A percentile compares a stretch with the other conserved stretches of the same genome.
These are phyloP conservation scores for Pteruthius melanotis DNA, from an alignment of 2,113 vertebrate species.

Conservation along the genomic window DNA sequence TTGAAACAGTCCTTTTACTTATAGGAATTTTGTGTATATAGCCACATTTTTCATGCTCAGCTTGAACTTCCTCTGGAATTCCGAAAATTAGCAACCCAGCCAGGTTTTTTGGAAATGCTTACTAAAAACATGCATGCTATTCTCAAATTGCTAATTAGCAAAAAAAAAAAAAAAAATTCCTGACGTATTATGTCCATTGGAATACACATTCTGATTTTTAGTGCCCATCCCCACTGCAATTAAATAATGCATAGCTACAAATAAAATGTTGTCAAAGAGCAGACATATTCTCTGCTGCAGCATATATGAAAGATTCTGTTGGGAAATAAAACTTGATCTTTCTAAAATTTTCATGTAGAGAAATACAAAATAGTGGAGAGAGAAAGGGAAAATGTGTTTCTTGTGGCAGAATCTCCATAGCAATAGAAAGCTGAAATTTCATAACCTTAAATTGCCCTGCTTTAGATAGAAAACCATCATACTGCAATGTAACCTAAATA, in stretches of 20 bases:
- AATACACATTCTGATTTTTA: neutral
- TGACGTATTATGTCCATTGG: neutral
- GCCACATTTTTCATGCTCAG: neutral
- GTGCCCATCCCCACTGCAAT: neutral
- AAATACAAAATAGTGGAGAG: neutral
- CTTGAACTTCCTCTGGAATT: neutral
- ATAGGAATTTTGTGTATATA: neutral
- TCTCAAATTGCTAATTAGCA: neutral
- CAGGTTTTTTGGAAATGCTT: neutral
- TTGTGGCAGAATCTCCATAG: neutral
- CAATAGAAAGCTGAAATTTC: neutral
- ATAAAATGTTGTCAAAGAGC: neutral
- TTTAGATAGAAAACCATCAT: neutral
- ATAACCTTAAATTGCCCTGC: neutral
- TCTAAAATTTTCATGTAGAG: neutral
- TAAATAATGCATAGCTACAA: neutral
- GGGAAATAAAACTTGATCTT: neutral
- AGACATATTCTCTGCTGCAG: neutral
- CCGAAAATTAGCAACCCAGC: neutral
- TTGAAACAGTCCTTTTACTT: neutral
- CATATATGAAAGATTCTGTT: neutral
- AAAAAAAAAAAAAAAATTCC: neutral
- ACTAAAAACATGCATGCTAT: neutral
- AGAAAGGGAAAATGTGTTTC: neutral
- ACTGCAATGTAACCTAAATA: neutral